Evolutionary conservation across 2,113 vertebrate genomes (phyloP), one percentile per base, ranked within the genome.

Genomic region (Gobiocypris rarus): DNA sequence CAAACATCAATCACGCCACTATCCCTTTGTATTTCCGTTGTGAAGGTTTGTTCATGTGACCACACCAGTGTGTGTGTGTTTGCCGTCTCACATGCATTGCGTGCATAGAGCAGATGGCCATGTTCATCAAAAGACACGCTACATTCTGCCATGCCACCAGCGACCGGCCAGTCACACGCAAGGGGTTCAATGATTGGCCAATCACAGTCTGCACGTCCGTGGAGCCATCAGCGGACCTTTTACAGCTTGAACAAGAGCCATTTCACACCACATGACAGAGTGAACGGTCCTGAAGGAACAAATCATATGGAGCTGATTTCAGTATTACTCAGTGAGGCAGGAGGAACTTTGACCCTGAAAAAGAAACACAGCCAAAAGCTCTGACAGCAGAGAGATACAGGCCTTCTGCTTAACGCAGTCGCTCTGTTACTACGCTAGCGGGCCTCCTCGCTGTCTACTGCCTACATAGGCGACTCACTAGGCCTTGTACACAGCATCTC

Each of bases 181-280:
- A 78, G 56, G 75, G 75, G 54, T 43, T 65, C 58, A 3, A 10
- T 80, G 77, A 80, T 80, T 80, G 77, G 59, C 41, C 77, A 80
- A 65, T 80, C 77, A 45, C 43, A 80, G 58, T 28, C 24, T 48
- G 77, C 43, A 43, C 9, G 24, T 63, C 77, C 26, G 15, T 65
- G 77, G 77, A 80, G 77, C 58, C 43, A 65, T 80, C 77, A 80
- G 77, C 9, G 24, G 41, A 80, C 77, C 77, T 80, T 80, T 80
- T 80, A 80, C 77, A 80, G 77, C 59, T 80, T 65, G 77, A 80
- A 65, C 59, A 80, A 80, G 77, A 80, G 77, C 77, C 77, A 65
- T 65, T 80, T 80, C 77, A 80, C 77, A 80, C 38, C 14, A 10
- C 77, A 63, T 63, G 77, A 65, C 77, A 78, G 24, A 50, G 77